Percentiles rank a stretch among this genome's conserved stretches.
phyloP scores from a whole-genome alignment of 2,888 invertebrate genomes.

The Autographa gamma region DNA sequence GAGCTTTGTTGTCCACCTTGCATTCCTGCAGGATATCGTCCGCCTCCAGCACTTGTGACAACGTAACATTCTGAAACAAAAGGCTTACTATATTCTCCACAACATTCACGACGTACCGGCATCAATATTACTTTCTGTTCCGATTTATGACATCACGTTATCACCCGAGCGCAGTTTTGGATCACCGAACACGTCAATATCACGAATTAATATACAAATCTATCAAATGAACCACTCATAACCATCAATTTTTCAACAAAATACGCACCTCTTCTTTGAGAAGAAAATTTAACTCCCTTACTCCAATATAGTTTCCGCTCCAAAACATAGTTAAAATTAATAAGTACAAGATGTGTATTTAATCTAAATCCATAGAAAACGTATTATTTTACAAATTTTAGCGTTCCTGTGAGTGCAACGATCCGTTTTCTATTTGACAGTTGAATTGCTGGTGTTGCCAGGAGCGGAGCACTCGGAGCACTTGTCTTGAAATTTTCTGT shows the following conservation, averaged over 20 bases:
- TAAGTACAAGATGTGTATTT: slow-evolving; percentile 78
- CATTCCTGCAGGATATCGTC: slow-evolving; percentile 99
- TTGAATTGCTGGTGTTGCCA: slow-evolving; percentile 59
- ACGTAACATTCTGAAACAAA: slow-evolving; percentile 94
- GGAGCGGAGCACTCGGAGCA: background rate
- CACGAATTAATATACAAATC: slow-evolving; percentile 60
- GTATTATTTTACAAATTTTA: slow-evolving; percentile 75
- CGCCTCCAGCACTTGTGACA: slow-evolving; percentile 97
- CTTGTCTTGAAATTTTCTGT: background rate
- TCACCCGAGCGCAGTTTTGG: slow-evolving; percentile 14
- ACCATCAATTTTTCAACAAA: slow-evolving; percentile 81
- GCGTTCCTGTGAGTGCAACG: slow-evolving; percentile 79
- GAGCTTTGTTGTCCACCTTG: slow-evolving; percentile 96
- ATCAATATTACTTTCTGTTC: slow-evolving; percentile 19
- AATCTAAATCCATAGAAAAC: slow-evolving; percentile 85
- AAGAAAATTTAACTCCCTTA: slow-evolving; percentile 93
- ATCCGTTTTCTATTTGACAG: slow-evolving; percentile 82
- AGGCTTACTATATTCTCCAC: slow-evolving; percentile 50
- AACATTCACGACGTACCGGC: slow-evolving; percentile 25
- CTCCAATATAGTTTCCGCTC: slow-evolving; percentile 92
- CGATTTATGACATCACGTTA: slow-evolving; percentile 22
- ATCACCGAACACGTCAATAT: slow-evolving; percentile 48
- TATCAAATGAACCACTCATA: slow-evolving; percentile 71
- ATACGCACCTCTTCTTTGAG: slow-evolving; percentile 93
- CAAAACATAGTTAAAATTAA: slow-evolving; percentile 93